Evolutionary conservation across 2,113 vertebrate genomes (phyloP).

Genomic region (Asarcornis scutulata): DNA sequence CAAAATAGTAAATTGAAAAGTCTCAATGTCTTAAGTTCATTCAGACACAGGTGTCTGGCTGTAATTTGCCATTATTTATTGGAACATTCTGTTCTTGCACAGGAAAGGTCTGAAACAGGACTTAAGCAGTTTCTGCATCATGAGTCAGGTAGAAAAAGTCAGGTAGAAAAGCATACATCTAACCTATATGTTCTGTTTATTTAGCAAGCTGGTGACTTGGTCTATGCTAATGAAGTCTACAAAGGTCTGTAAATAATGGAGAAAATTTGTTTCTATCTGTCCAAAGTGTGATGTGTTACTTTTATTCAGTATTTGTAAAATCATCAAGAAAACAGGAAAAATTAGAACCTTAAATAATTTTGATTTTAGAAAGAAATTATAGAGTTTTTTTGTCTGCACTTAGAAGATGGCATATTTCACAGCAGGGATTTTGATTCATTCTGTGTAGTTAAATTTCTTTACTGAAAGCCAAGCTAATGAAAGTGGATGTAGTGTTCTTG

Average conservation of each 20-base stretch:
- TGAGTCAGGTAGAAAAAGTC: background rate
- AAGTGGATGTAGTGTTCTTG: background rate
- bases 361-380: constrained; percentile 15
- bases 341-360: background rate
- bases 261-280: background rate
- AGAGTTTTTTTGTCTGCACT: background rate
- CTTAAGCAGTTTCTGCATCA: background rate
- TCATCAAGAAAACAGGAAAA: background rate
- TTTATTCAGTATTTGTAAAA: constrained; percentile 12
- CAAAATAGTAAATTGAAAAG: constrained; percentile 45
- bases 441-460: background rate
- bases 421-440: background rate
- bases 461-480: background rate
- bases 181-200: constrained; percentile 7
- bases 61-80: constrained; percentile 45
- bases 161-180: constrained; percentile 1
- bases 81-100: constrained; percentile 5
- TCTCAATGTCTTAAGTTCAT: constrained; percentile 17
- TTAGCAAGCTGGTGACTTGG: background rate
- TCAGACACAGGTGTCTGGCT: constrained; percentile 8
- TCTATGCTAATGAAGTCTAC: background rate
- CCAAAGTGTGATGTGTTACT: background rate
- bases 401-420: background rate
- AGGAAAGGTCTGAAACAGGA: background rate
- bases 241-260: background rate